phyloP scores from a whole-genome alignment of 2,888 invertebrate genomes.

The Crematogaster levior region DNA sequence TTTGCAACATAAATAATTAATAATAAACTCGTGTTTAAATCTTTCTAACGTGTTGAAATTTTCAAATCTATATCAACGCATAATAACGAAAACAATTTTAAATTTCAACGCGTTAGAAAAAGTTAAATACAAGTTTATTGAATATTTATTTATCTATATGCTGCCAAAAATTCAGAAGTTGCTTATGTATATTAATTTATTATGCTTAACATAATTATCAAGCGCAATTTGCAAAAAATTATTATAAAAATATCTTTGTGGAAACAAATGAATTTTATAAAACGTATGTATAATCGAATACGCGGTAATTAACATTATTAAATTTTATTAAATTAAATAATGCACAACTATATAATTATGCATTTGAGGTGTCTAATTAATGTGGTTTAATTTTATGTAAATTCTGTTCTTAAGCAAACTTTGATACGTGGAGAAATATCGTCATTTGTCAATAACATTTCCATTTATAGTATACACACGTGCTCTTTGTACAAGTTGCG shows the following conservation, averaged over 20 bases:
- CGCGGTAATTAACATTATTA: neutral
- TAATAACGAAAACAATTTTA: neutral
- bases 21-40: slow-evolving; percentile 4
- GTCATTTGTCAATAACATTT: neutral
- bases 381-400: neutral
- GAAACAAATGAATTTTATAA: neutral
- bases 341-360: neutral
- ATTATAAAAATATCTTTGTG: neutral
- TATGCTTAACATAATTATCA: neutral
- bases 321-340: neutral
- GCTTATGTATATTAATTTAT: neutral
- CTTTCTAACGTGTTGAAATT: neutral
- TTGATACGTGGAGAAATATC: neutral
- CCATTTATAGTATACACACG: neutral
- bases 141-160: too few species aligned
- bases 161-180: too few species aligned
- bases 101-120: too few species aligned
- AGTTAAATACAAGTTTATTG: too few species aligned
- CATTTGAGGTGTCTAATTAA: neutral
- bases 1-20: neutral
- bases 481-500: neutral
- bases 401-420: neutral
- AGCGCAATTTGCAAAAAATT: neutral
- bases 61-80: neutral
- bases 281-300: neutral